phyloP scores from a whole-genome alignment of 2,888 invertebrate genomes.

The Apodemia zela region DNA sequence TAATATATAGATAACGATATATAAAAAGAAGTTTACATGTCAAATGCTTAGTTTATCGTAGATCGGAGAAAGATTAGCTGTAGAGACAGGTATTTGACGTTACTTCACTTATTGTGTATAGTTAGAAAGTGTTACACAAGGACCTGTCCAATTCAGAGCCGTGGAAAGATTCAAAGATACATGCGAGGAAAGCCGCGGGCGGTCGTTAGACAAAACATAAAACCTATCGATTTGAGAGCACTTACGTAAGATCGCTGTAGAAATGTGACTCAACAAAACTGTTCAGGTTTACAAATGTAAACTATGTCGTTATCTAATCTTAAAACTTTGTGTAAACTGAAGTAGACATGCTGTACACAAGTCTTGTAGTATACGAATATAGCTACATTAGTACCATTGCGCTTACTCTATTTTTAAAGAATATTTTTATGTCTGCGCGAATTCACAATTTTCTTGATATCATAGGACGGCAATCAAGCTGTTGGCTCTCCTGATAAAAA shows the following conservation, averaged over 20 bases:
- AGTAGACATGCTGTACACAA: background rate
- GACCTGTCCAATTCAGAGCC: conserved; percentile 24
- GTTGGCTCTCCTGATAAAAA: no score
- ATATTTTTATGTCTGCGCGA: no score
- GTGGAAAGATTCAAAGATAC: conserved; percentile 34
- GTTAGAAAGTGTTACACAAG: conserved; percentile 23
- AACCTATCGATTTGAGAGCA: conserved; percentile 35
- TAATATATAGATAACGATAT: no score
- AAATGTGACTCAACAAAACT: conserved; percentile 54
- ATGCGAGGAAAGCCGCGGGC: conserved; percentile 36
- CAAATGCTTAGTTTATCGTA: background rate
- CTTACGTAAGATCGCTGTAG: conserved; percentile 37
- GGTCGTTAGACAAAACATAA: conserved; percentile 35
- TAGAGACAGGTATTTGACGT: conserved; percentile 12
- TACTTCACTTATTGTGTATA: conserved; percentile 15
- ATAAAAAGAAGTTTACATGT: background rate
- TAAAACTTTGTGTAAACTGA: background rate
- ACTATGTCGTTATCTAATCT: conserved; percentile 64
- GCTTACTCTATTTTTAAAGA: no score
- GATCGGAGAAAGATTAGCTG: background rate
- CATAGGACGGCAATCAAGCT: no score
- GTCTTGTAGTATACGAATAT: background rate
- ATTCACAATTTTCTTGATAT: no score
- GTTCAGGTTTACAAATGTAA: conserved; percentile 57
- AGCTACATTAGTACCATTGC: no score